Base-by-base conservation (phyloP, 2,888 invertebrate genomes). In the Apomyelois bistriatella region DNA sequence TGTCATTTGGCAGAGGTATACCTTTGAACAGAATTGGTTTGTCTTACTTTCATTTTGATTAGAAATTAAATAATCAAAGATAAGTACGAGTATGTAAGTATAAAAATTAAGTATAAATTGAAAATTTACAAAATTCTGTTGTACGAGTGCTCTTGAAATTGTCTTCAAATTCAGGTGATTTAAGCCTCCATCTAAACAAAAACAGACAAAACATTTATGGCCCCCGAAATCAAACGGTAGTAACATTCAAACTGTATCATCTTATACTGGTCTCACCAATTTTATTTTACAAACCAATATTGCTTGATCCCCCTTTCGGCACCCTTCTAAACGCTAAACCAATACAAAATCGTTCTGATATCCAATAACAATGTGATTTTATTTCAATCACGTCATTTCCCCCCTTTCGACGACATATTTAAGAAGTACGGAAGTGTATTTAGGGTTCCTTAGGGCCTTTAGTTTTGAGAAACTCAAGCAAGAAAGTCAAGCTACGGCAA, bases 291-390 rank as follows among this genome's bases (percentile, higher is more conserved):
- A 38, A 13, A 4, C 38, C 43, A 43, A 30, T 30, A 12, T 13
- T 12, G 8, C n/a, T 22, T 12, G 42, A 10, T 0, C n/a, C 28
- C n/a, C 28, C 28, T 12, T 6, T n/a, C 13, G 13, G 22, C 22
- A 28, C 42, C 42, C 46, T 46, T 32, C 32, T 46, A 35, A 46
- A 46, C 13, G 43, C 52, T 43, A 52, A 52, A 52, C 52, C 52
- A 43, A 52, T 52, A 52, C 42, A 37, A 43, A 52, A 52, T 51
- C 52, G 52, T 37, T 52, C 52, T 37, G 36, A 52, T 52, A 52
- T 52, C 48, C 59, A 55, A 59, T 60, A 61, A 58, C 59, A 60
- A 57, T 59, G 57, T 55, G 55, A 60, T 62, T 64, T 57, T 60
- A 59, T 62, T 61, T 61, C 62, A 58, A 62, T 60, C 58, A 56